Percentiles rank a stretch among this genome's conserved stretches.
Evolutionary conservation across 2,888 invertebrate species (phyloP).

Genomic region (Melanostoma mellinum): DNA sequence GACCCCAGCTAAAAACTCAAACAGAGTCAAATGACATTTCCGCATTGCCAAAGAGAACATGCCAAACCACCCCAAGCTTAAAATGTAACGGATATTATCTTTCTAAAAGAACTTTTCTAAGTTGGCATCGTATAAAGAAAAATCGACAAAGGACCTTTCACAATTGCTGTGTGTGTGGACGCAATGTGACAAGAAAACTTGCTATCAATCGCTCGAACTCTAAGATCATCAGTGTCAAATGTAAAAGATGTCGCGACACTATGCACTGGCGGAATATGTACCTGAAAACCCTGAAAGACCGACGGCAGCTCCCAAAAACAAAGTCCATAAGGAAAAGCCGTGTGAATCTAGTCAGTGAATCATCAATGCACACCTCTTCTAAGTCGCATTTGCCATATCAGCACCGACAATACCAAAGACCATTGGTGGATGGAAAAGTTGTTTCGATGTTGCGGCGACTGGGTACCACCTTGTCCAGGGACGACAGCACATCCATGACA

Average conservation of each 20-base stretch:
- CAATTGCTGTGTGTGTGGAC: slow-evolving; percentile 76
- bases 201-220: slow-evolving; percentile 26
- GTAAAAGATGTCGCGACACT: slow-evolving; percentile 76
- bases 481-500: slow-evolving; percentile 50
- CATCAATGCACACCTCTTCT: background rate
- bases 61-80: slow-evolving; percentile 9
- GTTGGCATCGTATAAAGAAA: slow-evolving; percentile 59
- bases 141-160: slow-evolving; percentile 74
- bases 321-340: slow-evolving; percentile 18
- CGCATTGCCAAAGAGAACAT: slow-evolving; percentile 47
- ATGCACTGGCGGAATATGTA: slow-evolving; percentile 75
- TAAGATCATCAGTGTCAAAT: slow-evolving; percentile 71
- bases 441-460: slow-evolving; percentile 80
- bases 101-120: slow-evolving; percentile 60
- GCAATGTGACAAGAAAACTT: slow-evolving; percentile 74
- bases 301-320: slow-evolving; percentile 34
- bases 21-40: slow-evolving; percentile 11
- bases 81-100: slow-evolving; percentile 70
- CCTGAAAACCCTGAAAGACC: slow-evolving; percentile 69
- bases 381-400: slow-evolving; percentile 43
- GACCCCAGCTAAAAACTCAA: slow-evolving; percentile 66
- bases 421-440: slow-evolving; percentile 79
- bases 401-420: slow-evolving; percentile 72
- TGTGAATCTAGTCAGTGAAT: slow-evolving; percentile 50
- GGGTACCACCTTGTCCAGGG: slow-evolving; percentile 79